A percentile compares a stretch with the other conserved stretches of the same genome.
Conservation (phyloP, 2,113 vertebrate species). For the Rhadina sibilatrix region DNA sequence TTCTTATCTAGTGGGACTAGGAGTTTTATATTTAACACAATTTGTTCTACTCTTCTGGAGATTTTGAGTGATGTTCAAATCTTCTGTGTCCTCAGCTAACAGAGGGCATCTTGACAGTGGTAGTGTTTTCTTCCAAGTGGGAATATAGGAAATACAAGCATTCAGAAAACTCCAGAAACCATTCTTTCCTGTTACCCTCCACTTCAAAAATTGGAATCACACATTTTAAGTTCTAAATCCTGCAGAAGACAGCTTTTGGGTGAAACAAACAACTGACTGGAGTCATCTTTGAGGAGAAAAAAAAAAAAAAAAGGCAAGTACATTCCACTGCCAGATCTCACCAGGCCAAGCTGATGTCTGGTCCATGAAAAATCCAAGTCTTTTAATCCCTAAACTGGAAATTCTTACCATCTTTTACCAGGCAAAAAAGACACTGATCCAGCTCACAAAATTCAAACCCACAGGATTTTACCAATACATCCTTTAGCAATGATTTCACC, state of each 20-base stretch:
- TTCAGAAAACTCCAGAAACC: not conserved
- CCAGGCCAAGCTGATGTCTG: not conserved
- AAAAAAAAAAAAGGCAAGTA: not conserved
- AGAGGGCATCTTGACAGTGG: not conserved
- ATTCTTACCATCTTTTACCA: not conserved
- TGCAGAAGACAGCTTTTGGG: not conserved
- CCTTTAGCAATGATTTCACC: not conserved
- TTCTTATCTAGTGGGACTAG: not conserved
- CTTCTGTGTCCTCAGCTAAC: not conserved
- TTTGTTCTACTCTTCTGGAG: not conserved
- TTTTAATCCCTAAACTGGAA: not conserved
- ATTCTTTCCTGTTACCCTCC: not conserved
- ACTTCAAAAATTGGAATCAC: not conserved
- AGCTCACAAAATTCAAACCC: not conserved
- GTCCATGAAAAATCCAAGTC: not conserved
- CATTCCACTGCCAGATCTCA: not conserved
- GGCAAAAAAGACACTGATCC: not conserved
- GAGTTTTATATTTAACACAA: not conserved
- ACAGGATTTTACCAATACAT: not conserved
- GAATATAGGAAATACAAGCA: not conserved
- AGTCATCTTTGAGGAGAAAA: not conserved
- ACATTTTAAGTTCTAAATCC: not conserved
- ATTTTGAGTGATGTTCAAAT: not conserved
- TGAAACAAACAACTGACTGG: not conserved
- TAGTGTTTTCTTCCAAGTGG: not conserved